phyloP scores from a whole-genome alignment of 2,888 invertebrate genomes.

The Crocallis elinguaria region DNA sequence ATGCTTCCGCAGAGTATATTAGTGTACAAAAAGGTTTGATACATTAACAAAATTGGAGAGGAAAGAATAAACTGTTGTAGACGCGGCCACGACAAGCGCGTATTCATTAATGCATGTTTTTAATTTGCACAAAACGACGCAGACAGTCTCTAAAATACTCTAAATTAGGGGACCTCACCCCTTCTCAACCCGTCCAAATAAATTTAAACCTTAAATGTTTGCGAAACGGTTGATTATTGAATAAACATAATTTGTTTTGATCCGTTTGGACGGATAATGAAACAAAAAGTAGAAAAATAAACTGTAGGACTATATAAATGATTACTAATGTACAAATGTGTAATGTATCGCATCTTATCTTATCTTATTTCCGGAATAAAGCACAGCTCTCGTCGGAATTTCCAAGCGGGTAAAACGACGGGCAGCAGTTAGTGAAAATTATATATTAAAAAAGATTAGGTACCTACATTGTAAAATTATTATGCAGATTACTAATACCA shows the following conservation, averaged over 20 bases:
- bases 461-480: neutral
- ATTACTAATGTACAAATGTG: neutral
- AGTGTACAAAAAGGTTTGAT: neutral
- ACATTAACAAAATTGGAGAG: neutral
- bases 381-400: no score
- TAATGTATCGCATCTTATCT: no score
- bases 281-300: constrained; percentile 11
- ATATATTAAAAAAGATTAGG: no score
- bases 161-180: constrained; percentile 64
- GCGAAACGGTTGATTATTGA: constrained; percentile 16
- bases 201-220: constrained; percentile 12
- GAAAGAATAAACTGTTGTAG: constrained; percentile 43
- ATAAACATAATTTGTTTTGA: constrained; percentile 25
- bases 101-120: constrained; percentile 49
- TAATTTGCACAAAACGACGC: constrained; percentile 62
- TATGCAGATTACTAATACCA: neutral
- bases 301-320: constrained; percentile 2
- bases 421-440: no score
- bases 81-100: constrained; percentile 1
- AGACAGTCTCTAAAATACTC: constrained; percentile 42
- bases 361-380: no score
- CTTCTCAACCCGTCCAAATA: constrained; percentile 34
- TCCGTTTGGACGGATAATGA: constrained; percentile 19
- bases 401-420: neutral
- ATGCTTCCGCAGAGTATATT: no score